phyloP scores from a whole-genome alignment of 1,140 invertebrate species.

The Cryptotermes secundus region DNA sequence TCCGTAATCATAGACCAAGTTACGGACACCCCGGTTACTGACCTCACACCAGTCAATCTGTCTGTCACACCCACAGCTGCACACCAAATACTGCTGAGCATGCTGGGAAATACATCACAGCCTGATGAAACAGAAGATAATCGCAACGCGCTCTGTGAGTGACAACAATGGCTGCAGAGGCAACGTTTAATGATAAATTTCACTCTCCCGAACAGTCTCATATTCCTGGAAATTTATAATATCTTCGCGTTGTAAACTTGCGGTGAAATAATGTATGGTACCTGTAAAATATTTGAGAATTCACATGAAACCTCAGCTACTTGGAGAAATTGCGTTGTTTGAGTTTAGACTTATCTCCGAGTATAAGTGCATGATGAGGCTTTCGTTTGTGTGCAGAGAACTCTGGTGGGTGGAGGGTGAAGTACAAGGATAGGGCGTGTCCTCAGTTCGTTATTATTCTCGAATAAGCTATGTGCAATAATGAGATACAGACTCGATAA shows the following conservation, averaged over 20 bases:
- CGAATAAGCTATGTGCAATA: background rate
- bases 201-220: background rate
- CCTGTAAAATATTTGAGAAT: background rate
- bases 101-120: background rate
- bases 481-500: background rate
- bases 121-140: background rate
- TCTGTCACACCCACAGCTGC: background rate
- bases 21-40: background rate
- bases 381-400: background rate
- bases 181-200: background rate
- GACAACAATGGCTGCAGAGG: background rate
- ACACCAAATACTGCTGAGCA: background rate
- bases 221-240: background rate
- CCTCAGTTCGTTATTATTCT: background rate
- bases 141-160: background rate
- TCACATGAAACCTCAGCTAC: background rate
- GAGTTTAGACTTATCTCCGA: background rate
- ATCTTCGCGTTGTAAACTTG: background rate
- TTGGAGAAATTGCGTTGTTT: background rate
- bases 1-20: too few species aligned
- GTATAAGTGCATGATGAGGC: background rate
- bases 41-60: background rate
- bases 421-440: background rate
- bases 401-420: constrained; percentile 11
- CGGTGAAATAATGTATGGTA: background rate